A percentile compares a stretch with the other conserved stretches of the same genome.
Evolutionary conservation across 2,113 vertebrate genomes (phyloP).

Genomic region (Osmerus eperlanus): DNA sequence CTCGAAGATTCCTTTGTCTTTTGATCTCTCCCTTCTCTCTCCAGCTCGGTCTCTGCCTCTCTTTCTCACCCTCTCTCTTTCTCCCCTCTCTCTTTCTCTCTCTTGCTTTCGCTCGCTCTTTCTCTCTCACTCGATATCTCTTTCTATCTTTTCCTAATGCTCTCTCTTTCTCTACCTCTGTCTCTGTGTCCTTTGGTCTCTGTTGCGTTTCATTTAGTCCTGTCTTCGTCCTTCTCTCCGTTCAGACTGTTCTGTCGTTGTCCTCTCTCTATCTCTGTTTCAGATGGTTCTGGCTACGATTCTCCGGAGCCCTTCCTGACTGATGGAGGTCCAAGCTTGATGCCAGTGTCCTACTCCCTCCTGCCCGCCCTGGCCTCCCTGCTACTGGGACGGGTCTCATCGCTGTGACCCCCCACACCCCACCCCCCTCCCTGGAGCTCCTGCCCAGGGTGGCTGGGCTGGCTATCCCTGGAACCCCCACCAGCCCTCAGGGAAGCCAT

Average conservation of each 20-base stretch:
- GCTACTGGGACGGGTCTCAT: conserved; percentile 53
- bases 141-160: conserved; percentile 51
- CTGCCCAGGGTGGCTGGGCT: conserved; percentile 50
- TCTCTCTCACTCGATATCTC: neutral
- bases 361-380: conserved; percentile 50
- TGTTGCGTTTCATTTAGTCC: conserved; percentile 8
- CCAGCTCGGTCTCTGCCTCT: neutral
- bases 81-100: neutral
- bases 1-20: neutral
- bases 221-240: conserved; percentile 33
- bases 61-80: neutral
- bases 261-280: conserved; percentile 51
- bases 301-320: conserved; percentile 77
- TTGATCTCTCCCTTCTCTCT: neutral
- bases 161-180: conserved; percentile 20
- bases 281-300: conserved; percentile 77
- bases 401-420: conserved; percentile 56
- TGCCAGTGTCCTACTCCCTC: conserved; percentile 35
- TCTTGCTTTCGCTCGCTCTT: neutral
- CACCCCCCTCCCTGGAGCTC: conserved; percentile 41
- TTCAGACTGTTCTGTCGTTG: neutral
- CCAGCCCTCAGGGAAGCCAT: conserved; percentile 74
- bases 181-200: neutral
- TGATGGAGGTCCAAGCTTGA: conserved; percentile 56
- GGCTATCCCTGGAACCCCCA: conserved; percentile 63